Evolutionary conservation across 1,140 invertebrate genomes (phyloP), one percentile per base, ranked within the genome.

Genomic region (Drosophila hydei): DNA sequence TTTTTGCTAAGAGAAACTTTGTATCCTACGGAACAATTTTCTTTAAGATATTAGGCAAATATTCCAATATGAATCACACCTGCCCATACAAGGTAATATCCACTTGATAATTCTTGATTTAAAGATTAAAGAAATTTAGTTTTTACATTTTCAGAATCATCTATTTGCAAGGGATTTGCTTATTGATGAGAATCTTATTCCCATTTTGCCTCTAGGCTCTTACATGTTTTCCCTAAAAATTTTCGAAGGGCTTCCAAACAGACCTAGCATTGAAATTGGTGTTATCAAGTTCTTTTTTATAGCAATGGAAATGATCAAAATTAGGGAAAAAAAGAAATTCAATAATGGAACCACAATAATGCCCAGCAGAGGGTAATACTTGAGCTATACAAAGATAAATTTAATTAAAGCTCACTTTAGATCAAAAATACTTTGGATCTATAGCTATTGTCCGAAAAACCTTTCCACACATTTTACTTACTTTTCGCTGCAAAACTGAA

Each of bases 1-100:
- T 72, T 0, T 4, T 72, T 1, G n/a, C 61, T 0, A 63, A 21
- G 6, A 52, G 58, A 11, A 75, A 3, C 18, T 75, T 48, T 19
- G 0, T 45, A 3, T 9, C 47, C 1, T 72, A 75, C 3, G 4
- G 27, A 8, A 68, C 79, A 0, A 0, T 25, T 0, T 0, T 21
- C 4, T 21, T 1, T 0, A 59, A 42, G 7, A 0, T 59, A 8
- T 0, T 61, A n/a, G n/a, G n/a, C 0, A 55, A 61, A 1, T 71
- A 58, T 12, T 42, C 75, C 0, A 79, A 79, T 27, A 23, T 79
- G 0, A 79, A 79, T 58, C 77, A 79, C 9, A 21, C 16, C 9
- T 79, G 77, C 14, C 77, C 77, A 0, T 58, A 23, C 43, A 14
- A 7, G 11, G 67, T n/a, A n/a, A n/a, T n/a, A n/a, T n/a, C n/a